Base-by-base conservation (phyloP, 1,140 invertebrate genomes). In the Luehdorfia chinensis region DNA sequence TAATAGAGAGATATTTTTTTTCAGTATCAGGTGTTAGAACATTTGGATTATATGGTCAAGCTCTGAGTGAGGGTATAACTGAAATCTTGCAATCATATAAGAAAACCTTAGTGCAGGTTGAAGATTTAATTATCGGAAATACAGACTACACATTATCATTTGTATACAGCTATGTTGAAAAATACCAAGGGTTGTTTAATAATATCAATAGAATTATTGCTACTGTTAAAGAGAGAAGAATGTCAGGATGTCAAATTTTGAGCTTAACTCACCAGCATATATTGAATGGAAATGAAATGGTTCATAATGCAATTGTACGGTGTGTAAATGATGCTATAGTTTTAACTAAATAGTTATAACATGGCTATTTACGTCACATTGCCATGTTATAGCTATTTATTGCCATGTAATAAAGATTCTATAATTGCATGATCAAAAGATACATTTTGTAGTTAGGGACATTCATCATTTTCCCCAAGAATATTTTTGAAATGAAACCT, bases 241-340 rank as follows among this genome's bases (percentile, higher is more conserved):
- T 87, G 4, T 63, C 33, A 33, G 87, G 87, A 4, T 88, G 87
- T 57, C 85, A 88, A 59, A 81, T 88, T 45, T 66, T 87, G 27
- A 78, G 83, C 45, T 53, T 87, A 7, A 50, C 80, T 9, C 76
- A 88, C 63, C 79, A 85, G 41, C 64, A 84, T 56, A 80, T 87
- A 45, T 58, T 87, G 11, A 88, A 68, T 59, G 83, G 84, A 0
- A 75, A 84, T 71, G 74, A 81, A 66, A 74, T 76, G 56, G 79
- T 83, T 0, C 76, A 80, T 66, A 61, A 71, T 41, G 70, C 80
- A 23, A 63, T 88, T 43, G 31, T 79, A 8, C 75, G 63, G 84
- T 87, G 63, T 67, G 69, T 66, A 30, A 11, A n/a, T 30, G 2
- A 15, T 31, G 15, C 4, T 36, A 18, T 28, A 14, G 15, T 12